Evolutionary conservation across 2,113 vertebrate species (phyloP).

Genomic region (Oceanites oceanicus): DNA sequence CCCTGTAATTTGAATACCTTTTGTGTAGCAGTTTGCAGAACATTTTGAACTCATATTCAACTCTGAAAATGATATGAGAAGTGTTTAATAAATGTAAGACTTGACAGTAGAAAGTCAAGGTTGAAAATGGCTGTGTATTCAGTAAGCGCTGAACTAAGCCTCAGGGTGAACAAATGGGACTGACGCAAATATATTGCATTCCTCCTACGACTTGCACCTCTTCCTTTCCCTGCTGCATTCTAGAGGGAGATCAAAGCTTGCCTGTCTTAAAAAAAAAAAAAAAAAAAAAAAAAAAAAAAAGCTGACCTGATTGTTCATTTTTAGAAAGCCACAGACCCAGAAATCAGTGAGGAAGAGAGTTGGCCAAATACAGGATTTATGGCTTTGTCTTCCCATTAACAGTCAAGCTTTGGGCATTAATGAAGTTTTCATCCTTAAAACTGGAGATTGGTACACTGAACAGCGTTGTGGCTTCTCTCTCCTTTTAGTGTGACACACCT

Average conservation of each 20-base stretch:
- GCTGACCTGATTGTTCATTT: neutral
- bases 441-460: neutral
- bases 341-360: neutral
- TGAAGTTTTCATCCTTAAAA: neutral
- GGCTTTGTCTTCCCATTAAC: neutral
- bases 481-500: neutral
- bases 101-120: slow-evolving; percentile 28
- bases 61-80: neutral
- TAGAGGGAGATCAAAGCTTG: neutral
- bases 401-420: neutral
- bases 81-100: slow-evolving; percentile 30
- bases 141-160: neutral
- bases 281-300: no score
- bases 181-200: neutral
- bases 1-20: slow-evolving; percentile 16
- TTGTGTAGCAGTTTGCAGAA: neutral
- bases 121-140: neutral
- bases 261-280: neutral
- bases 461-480: neutral
- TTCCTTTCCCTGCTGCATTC: neutral
- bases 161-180: slow-evolving; percentile 25
- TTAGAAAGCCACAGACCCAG: neutral
- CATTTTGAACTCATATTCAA: slow-evolving; percentile 47
- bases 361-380: neutral
- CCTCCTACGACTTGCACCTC: neutral